Conservation (phyloP, 2,797 vertebrate genomes). For the Chelon labrosus region DNA sequence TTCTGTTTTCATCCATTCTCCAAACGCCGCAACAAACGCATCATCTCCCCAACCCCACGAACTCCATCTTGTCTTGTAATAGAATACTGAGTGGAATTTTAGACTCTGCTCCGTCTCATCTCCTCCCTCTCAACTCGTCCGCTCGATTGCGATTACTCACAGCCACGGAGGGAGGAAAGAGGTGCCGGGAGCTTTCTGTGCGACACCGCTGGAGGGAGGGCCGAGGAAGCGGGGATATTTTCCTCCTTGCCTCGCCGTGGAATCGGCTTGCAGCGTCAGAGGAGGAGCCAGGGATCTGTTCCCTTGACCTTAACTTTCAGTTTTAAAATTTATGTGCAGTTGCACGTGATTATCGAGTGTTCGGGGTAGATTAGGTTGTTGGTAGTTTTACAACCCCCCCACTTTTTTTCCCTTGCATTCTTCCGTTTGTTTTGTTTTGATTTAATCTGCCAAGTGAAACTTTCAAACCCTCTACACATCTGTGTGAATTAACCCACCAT, state of each 20-base stretch:
- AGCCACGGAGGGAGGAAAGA: constrained; percentile 49
- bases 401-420: constrained; percentile 40
- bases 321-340: constrained; percentile 11
- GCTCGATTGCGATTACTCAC: constrained; percentile 59
- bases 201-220: constrained; percentile 35
- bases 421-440: constrained; percentile 64
- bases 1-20: constrained; percentile 43
- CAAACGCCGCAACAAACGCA: constrained; percentile 54
- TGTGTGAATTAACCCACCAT: constrained; percentile 54
- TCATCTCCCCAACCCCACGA: constrained; percentile 20
- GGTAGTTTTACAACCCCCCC: constrained; percentile 33
- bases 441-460: constrained; percentile 71
- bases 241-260: constrained; percentile 7
- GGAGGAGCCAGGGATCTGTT: constrained; percentile 31
- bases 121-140: constrained; percentile 54
- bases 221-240: constrained; percentile 20
- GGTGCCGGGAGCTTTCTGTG: constrained; percentile 48
- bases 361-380: constrained; percentile 47
- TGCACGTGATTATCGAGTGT: constrained; percentile 43
- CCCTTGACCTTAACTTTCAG: not conserved
- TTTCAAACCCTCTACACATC: constrained; percentile 69
- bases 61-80: constrained; percentile 60
- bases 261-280: constrained; percentile 35
- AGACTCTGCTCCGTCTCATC: constrained; percentile 35
- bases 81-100: constrained; percentile 60